A percentile compares a stretch with the other conserved stretches of the same genome.
Conservation (phyloP, 2,888 invertebrate species). For the Archaeoteleia sp. region DNA sequence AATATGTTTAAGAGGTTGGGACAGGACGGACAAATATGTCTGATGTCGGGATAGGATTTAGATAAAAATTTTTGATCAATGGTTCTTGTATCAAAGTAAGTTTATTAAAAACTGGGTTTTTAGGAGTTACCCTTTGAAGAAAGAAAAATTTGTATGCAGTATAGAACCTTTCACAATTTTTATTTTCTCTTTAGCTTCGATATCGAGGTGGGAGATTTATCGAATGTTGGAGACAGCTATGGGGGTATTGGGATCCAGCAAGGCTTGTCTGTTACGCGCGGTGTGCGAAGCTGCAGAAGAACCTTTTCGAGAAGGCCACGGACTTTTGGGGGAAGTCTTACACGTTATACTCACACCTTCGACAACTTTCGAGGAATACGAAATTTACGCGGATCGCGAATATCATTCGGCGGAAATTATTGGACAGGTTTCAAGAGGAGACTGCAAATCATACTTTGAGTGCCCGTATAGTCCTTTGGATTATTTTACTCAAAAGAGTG, state of each 20-base stretch:
- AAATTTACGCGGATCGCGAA: slow-evolving; percentile 81
- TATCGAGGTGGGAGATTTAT: slow-evolving; percentile 79
- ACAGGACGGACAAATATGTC: too few species aligned
- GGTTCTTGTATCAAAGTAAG: too few species aligned
- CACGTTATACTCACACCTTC: slow-evolving; percentile 86
- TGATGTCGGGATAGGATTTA: too few species aligned
- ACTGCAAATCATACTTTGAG: slow-evolving; percentile 77
- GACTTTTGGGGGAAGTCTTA: slow-evolving; percentile 84
- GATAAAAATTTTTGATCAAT: too few species aligned
- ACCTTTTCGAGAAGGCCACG: slow-evolving; percentile 81
- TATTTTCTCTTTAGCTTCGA: slow-evolving; percentile 43
- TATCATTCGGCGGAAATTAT: slow-evolving; percentile 81
- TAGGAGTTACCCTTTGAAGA: background rate
- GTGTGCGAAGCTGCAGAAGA: slow-evolving; percentile 86
- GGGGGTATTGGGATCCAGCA: slow-evolving; percentile 69
- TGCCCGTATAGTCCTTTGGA: slow-evolving; percentile 78
- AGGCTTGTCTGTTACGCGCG: slow-evolving; percentile 83
- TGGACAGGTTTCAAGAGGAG: slow-evolving; percentile 55
- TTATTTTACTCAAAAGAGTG: slow-evolving; percentile 71
- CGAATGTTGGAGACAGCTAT: slow-evolving; percentile 79
- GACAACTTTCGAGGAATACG: slow-evolving; percentile 79
- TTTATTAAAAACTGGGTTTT: too few species aligned
- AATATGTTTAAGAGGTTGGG: too few species aligned
- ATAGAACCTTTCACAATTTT: slow-evolving; percentile 32
- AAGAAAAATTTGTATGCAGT: slow-evolving; percentile 37